Evolutionary conservation across 2,113 vertebrate species (phyloP).

Genomic region (Heptranchias perlo): DNA sequence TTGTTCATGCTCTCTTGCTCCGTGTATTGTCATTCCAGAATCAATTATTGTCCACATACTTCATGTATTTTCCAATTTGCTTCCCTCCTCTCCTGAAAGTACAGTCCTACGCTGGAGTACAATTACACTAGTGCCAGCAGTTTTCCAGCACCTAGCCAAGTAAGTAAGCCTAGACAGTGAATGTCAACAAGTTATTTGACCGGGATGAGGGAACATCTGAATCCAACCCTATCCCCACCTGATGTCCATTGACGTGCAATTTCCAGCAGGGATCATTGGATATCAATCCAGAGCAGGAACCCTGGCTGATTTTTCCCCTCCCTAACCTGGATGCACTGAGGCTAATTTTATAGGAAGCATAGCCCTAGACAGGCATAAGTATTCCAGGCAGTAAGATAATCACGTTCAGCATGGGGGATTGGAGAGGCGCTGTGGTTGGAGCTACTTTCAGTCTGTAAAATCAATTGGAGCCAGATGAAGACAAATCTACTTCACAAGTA

Average conservation of each 20-base stretch:
- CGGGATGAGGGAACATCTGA: not conserved
- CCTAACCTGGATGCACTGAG: not conserved
- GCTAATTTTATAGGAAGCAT: not conserved
- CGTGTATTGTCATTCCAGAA: not conserved
- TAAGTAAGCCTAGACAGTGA: not conserved
- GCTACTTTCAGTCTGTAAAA: not conserved
- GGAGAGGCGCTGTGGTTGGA: not conserved
- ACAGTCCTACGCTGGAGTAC: not conserved
- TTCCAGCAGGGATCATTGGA: not conserved
- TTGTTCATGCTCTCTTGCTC: not conserved
- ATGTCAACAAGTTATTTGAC: not conserved
- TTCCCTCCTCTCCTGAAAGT: not conserved
- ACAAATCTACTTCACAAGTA: conserved; percentile 22
- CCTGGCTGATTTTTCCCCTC: not conserved
- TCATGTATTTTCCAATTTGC: not conserved
- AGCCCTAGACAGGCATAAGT: not conserved
- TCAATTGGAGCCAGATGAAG: conserved; percentile 34
- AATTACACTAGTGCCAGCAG: not conserved
- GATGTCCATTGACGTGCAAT: not conserved
- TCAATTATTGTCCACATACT: not conserved
- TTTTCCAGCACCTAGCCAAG: not conserved
- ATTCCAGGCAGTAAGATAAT: conserved; percentile 4
- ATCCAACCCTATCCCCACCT: not conserved
- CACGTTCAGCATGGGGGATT: not conserved
- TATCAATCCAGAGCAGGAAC: not conserved